These are phyloP conservation scores for Penaeus indicus DNA, from an alignment of 1,140 invertebrate species.

Conservation along the genomic window DNA sequence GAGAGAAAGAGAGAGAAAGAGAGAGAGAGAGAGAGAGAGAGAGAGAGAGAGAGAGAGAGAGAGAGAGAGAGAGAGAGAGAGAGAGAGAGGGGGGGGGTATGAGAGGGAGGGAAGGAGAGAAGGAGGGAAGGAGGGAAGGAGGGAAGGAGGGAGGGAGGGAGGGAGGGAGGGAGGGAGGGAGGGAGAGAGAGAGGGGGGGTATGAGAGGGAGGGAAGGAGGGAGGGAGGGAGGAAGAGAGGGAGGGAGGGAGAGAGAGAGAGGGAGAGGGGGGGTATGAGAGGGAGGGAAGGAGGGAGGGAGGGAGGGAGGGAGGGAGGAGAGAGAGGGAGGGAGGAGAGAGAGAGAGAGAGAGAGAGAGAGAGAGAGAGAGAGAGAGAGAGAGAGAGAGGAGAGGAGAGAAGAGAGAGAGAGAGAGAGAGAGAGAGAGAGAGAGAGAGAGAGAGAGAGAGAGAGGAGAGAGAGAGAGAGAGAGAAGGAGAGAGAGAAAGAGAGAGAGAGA, in stretches of 20 bases:
- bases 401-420: not conserved
- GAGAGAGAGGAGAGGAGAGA: not conserved
- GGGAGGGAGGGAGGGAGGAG: no score
- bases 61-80: not conserved
- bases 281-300: no score
- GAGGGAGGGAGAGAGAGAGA: slow-evolving; percentile 29
- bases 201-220: not conserved
- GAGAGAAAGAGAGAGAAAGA: not conserved
- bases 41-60: slow-evolving; percentile 13
- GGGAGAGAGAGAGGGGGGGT: no score
- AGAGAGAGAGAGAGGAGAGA: no score
- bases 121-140: not conserved
- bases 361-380: no score
- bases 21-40: slow-evolving; percentile 31
- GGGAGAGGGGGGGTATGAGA: no score
- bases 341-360: not conserved
- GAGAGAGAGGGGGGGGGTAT: not conserved
- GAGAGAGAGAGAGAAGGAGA: not conserved
- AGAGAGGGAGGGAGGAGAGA: not conserved
- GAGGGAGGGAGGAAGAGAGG: slow-evolving; percentile 6
- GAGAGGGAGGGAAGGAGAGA: not conserved
- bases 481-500: not conserved
- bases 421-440: not conserved
- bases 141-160: not conserved
- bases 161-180: slow-evolving; percentile 19